Base-by-base conservation (phyloP, 2,113 vertebrate species). In the Setophaga kirtlandii region DNA sequence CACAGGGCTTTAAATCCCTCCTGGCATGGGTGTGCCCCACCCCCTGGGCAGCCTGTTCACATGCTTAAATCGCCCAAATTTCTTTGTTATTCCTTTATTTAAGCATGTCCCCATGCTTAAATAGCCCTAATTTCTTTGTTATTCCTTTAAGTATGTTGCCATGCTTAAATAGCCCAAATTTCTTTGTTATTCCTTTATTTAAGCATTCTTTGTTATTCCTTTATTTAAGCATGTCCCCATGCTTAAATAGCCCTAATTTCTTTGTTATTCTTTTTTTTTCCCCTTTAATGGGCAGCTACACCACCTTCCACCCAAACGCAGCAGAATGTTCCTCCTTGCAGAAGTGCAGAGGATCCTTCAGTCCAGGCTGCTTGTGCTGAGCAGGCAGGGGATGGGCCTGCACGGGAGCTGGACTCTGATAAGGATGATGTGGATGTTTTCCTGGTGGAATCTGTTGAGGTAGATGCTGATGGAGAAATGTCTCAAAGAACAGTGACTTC, bases 381-480 rank as follows among this genome's bases (percentile, higher is more conserved):
- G 41, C 83, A 31, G 23, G 21, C 35, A 9, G 30, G 44, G 21
- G 37, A 23, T 3, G 27, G 23, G 24, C 31, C 56, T 30, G 3
- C 69, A 41, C 49, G 13, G 39, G 1, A 2, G 3, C 47, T 41
- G 47, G 39, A 64, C 50, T 63, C n/a, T 11, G 37, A 30, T 3
- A n/a, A 37, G 33, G 30, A 47, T 22, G 30, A n/a, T 23, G n/a
- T 89, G 56, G 81, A 94, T 31, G 6, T 37, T 8, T 93, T 96
- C 67, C 28, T 94, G 3, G 15, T 96, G 58, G 95, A 97, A 42
- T 33, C 68, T 3, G 2, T 93, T 10, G 96, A 97, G 27, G 73
- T 85, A 7, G 97, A 98, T 37, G 86, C 83, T 15, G 97, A 96
- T n/a, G 89, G 76, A 50, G 96, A 97, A 39, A 60, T 77, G 60